Percentiles rank a stretch among this genome's conserved stretches.
Evolutionary conservation across 1,140 invertebrate species (phyloP).

Genomic region (Zaprionus taronus): DNA sequence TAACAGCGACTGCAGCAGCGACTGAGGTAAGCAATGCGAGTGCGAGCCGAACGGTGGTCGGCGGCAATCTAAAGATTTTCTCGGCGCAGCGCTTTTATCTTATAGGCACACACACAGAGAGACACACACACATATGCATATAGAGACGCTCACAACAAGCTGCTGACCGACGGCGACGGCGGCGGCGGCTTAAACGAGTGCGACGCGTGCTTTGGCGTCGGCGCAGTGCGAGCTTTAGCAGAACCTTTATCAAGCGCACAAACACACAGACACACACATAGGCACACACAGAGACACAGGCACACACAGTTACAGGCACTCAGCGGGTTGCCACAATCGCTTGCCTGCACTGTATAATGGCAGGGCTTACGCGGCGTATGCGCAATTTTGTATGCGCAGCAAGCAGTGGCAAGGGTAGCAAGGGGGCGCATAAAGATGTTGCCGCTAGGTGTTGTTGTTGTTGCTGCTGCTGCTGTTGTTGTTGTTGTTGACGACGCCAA

Average conservation of each 20-base stretch:
- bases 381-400: conserved; percentile 63
- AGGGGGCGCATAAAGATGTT: conserved; percentile 25
- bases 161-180: conserved; percentile 49
- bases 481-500: conserved; percentile 55
- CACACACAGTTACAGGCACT: background rate
- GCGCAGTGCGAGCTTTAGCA: conserved; percentile 59
- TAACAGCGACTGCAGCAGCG: background rate
- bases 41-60: conserved; percentile 67
- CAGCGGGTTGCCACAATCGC: conserved; percentile 35
- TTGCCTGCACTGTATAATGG: conserved; percentile 64
- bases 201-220: conserved; percentile 61
- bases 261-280: conserved; percentile 14
- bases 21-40: conserved; percentile 28
- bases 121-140: conserved; percentile 6
- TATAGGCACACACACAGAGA: conserved; percentile 49
- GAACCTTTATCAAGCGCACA: conserved; percentile 44
- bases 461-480: background rate
- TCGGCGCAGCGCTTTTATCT: conserved; percentile 64
- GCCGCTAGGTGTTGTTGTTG: background rate
- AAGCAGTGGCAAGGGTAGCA: background rate
- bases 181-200: conserved; percentile 51
- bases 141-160: conserved; percentile 1
- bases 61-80: conserved; percentile 70
- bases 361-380: conserved; percentile 74
- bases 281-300: conserved; percentile 22